Evolutionary conservation across 2,113 vertebrate genomes (phyloP).

Genomic region (Hystrix cristata): DNA sequence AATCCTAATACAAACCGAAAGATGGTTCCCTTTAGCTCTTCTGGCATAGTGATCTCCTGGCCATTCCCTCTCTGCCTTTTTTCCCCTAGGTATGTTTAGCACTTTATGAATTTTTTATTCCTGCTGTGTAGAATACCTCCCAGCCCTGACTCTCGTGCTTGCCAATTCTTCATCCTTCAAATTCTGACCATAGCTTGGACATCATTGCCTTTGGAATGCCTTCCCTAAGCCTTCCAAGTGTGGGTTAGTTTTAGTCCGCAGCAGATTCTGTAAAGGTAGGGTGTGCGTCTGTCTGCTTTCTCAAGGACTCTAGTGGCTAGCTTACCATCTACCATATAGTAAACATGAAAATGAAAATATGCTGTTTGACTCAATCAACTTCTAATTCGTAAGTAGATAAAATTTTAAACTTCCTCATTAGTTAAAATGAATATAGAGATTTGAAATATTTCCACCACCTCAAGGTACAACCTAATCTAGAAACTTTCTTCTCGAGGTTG

Average conservation of each 20-base stretch:
- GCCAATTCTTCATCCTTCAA: neutral
- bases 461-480: neutral
- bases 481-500: neutral
- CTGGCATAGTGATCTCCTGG: neutral
- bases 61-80: neutral
- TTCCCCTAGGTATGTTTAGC: neutral
- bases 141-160: neutral
- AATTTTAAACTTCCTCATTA: neutral
- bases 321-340: neutral
- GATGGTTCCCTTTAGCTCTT: constrained; percentile 7
- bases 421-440: neutral
- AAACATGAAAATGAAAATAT: neutral
- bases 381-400: neutral
- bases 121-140: neutral
- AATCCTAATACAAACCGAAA: constrained; percentile 60
- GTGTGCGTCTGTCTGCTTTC: neutral
- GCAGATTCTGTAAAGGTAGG: neutral
- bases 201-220: neutral
- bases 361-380: neutral
- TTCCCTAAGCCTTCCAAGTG: neutral
- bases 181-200: neutral
- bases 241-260: neutral
- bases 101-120: neutral
- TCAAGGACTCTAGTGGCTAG: neutral
- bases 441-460: neutral